These are phyloP conservation scores for human (Homo sapiens) DNA, from an alignment of 2,113 vertebrate genomes.

Conservation along the genomic window DNA sequence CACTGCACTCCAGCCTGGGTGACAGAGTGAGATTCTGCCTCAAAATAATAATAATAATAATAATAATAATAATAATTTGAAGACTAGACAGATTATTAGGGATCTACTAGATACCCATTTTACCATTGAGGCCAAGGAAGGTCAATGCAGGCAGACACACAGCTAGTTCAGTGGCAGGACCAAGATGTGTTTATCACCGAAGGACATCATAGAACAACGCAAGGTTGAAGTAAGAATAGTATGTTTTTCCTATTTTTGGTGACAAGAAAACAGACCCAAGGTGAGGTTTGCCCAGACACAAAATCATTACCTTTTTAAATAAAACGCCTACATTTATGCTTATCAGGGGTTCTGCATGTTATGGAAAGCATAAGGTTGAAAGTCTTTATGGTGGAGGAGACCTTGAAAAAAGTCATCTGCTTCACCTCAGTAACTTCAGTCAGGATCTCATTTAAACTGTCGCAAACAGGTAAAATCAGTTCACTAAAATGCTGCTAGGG, in stretches of 20 bases:
- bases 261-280: not conserved
- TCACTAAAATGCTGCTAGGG: not conserved
- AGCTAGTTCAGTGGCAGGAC: not conserved
- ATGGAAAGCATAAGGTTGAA: not conserved
- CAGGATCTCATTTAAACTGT: not conserved
- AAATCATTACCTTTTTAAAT: not conserved
- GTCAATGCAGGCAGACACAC: not conserved
- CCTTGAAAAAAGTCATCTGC: not conserved
- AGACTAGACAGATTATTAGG: not conserved
- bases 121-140: not conserved
- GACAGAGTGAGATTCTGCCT: too few relatives aligned
- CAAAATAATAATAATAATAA: too few relatives aligned
- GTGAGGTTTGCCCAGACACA: slow-evolving; percentile 9
- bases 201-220: not conserved
- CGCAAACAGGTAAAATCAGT: not conserved
- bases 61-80: not conserved
- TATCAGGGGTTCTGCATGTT: not conserved
- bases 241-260: not conserved
- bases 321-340: not conserved
- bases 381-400: not conserved
- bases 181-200: not conserved
- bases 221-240: not conserved
- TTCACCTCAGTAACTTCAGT: not conserved
- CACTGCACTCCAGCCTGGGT: too few relatives aligned
- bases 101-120: not conserved